These are phyloP conservation scores for Corythaeola cristata DNA, from an alignment of 2,113 vertebrate genomes.

Conservation along the genomic window DNA sequence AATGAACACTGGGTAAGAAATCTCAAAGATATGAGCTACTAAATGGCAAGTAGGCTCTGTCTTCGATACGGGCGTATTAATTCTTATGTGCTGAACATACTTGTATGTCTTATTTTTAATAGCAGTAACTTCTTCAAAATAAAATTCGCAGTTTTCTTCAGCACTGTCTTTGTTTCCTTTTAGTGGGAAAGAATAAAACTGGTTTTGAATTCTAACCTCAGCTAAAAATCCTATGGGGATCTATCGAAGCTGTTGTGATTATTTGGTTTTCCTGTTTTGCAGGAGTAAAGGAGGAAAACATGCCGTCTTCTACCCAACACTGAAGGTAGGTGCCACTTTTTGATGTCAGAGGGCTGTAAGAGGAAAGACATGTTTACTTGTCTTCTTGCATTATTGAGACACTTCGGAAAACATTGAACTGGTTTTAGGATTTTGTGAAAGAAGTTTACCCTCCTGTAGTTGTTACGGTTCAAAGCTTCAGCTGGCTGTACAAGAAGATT, in stretches of 20 bases:
- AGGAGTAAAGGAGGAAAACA: conserved; percentile 88
- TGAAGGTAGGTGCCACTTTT: conserved; percentile 81
- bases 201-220: neutral
- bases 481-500: neutral
- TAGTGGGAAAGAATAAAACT: neutral
- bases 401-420: neutral
- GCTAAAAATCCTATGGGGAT: neutral
- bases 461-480: neutral
- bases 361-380: neutral
- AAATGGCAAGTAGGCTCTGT: neutral
- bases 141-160: neutral
- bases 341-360: neutral
- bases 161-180: neutral
- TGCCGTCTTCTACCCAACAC: conserved; percentile 88
- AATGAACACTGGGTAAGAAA: neutral
- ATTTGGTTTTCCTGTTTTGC: conserved; percentile 18
- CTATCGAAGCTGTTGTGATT: neutral
- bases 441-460: neutral
- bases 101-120: neutral
- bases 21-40: neutral
- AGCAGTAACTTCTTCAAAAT: neutral
- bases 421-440: neutral
- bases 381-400: neutral
- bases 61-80: neutral
- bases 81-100: neutral